Base-by-base conservation (phyloP, 2,113 vertebrate genomes). In the Anguilla rostrata region DNA sequence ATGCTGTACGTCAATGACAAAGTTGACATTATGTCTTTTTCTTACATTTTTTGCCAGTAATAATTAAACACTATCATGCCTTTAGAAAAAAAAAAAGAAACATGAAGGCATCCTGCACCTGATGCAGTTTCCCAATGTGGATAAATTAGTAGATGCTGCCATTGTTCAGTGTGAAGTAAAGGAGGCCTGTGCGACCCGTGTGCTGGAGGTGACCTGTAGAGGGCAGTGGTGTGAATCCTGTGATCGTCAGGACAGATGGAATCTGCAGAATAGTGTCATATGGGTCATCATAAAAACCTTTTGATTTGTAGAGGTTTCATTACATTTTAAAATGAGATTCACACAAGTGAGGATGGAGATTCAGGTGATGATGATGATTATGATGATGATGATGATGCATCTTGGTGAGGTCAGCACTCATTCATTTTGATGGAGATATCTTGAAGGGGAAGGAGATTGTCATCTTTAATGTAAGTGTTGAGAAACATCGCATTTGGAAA, bases 401-500 rank as follows among this genome's bases (percentile, higher is more conserved):
- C 90, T 90, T 89, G 83, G 46, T 43, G 39, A 40, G 91, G 92
- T 93, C 92, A 92, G 94, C 93, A 94, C 93, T 93, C 86, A 93
- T 94, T 89, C 92, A 92, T 94, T 91, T 89, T 90, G 92, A 93
- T 92, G 90, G 89, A 90, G 92, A 75, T 34, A n/a, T 12, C 71
- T 34, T 75, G 71, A 75, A 75, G 26, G 22, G 66, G 39, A n/a
- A 89, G 92, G 90, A 94, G 92, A 94, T 93, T 91, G 92, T 93
- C 91, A 91, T 90, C 90, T 1, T 81, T 9, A 83, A 29, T 12
- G 11, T n/a, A 85, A 85, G 92, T 89, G 92, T 92, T 93, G 92
- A 94, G 94, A 92, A 93, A 92, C 90, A 90, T 93, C 92, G 93
- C 93, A 91, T 94, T 92, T 94, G 91, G 43, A 93, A 93, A 93